phyloP scores from a whole-genome alignment of 2,888 invertebrate genomes.

The Ecliptopera silaceata region DNA sequence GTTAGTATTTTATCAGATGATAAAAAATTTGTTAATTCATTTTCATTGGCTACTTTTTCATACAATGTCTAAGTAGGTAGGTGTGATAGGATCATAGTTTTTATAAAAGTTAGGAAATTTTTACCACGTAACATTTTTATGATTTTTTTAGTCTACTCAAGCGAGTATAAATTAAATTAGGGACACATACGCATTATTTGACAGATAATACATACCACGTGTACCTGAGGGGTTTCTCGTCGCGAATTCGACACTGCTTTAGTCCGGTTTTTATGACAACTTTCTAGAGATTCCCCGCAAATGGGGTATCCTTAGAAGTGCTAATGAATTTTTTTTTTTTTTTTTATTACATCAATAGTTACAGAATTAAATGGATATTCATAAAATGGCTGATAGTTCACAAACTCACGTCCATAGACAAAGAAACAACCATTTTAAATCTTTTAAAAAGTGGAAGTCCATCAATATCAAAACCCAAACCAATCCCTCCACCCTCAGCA shows the following conservation, averaged over 20 bases:
- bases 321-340: constrained; percentile 68
- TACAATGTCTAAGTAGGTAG: no score
- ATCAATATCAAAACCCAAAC: no score
- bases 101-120: no score
- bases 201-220: constrained; percentile 35
- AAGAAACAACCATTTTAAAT: no score
- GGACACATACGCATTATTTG: constrained; percentile 28
- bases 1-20: constrained; percentile 15
- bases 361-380: no score
- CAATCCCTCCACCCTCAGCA: no score
- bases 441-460: no score
- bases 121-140: no score
- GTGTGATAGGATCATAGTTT: no score
- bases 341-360: no score
- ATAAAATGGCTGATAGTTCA: no score
- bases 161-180: constrained; percentile 34
- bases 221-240: constrained; percentile 52
- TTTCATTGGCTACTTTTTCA: neutral
- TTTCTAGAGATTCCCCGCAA: constrained; percentile 74
- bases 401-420: no score
- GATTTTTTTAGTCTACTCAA: neutral
- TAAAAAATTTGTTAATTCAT: constrained; percentile 6
- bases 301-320: constrained; percentile 69
- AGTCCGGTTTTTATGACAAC: constrained; percentile 71
- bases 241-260: constrained; percentile 61